Percentiles rank a stretch among this genome's conserved stretches.
Evolutionary conservation across 2,113 vertebrate species (phyloP).

Genomic region (Nerophis lumbriciformis): DNA sequence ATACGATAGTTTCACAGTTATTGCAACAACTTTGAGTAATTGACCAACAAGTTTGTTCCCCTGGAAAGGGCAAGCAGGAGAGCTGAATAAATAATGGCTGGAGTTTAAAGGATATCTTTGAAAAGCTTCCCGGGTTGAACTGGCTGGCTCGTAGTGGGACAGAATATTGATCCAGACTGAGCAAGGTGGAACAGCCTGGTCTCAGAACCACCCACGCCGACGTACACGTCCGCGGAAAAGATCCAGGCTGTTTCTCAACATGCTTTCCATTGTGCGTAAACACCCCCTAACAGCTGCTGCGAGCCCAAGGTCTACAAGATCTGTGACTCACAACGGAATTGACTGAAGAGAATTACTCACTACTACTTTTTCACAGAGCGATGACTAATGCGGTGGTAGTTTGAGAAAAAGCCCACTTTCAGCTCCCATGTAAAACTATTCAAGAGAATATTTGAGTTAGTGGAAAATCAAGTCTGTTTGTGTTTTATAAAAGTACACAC

Average conservation of each 20-base stretch:
- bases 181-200: conserved; percentile 51
- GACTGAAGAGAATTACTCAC: conserved; percentile 57
- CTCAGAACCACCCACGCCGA: conserved; percentile 47
- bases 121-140: conserved; percentile 33
- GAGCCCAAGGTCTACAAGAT: conserved; percentile 50
- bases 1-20: not conserved
- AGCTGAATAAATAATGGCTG: conserved; percentile 10
- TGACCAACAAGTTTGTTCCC: not conserved
- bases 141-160: conserved; percentile 47
- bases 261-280: conserved; percentile 32
- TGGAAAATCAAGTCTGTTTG: conserved; percentile 6
- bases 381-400: conserved; percentile 27
- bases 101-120: conserved; percentile 1
- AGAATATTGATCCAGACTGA: conserved; percentile 66
- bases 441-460: conserved; percentile 1
- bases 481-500: conserved; percentile 1
- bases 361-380: conserved; percentile 28
- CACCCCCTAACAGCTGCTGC: conserved; percentile 33
- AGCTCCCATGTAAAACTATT: conserved; percentile 16
- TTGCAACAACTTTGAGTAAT: not conserved
- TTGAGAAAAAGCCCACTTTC: conserved; percentile 25
- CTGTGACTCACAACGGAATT: conserved; percentile 58
- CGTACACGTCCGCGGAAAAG: conserved; percentile 58
- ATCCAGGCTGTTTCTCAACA: conserved; percentile 26
- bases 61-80: conserved; percentile 1